Evolutionary conservation across 2,113 vertebrate genomes (phyloP).

Genomic region (Benitochromis conjunctus): DNA sequence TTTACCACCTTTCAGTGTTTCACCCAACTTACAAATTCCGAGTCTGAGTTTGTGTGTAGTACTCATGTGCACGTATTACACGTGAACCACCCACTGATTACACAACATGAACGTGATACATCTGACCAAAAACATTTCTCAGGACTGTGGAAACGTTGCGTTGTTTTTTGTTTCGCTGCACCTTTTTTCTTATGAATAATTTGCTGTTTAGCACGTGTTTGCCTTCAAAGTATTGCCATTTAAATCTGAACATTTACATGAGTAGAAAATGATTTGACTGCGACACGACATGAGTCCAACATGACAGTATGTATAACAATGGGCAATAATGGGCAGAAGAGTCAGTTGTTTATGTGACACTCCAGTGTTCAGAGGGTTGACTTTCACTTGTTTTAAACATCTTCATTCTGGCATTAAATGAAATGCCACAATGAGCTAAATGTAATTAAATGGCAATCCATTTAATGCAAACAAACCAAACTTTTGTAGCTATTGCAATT

Average conservation of each 20-base stretch:
- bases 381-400: slow-evolving; percentile 81
- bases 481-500: slow-evolving; percentile 75
- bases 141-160: slow-evolving; percentile 40
- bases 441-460: slow-evolving; percentile 43
- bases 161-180: neutral
- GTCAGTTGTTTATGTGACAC: slow-evolving; percentile 93
- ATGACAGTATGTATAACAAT: slow-evolving; percentile 67
- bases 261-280: slow-evolving; percentile 77
- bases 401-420: slow-evolving; percentile 72
- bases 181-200: neutral
- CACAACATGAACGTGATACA: slow-evolving; percentile 29
- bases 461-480: slow-evolving; percentile 91
- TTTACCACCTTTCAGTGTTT: slow-evolving; percentile 2
- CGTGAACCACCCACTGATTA: neutral
- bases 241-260: slow-evolving; percentile 52
- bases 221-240: slow-evolving; percentile 58
- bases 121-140: slow-evolving; percentile 63
- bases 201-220: slow-evolving; percentile 28
- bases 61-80: neutral
- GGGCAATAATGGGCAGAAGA: slow-evolving; percentile 75
- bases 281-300: slow-evolving; percentile 60
- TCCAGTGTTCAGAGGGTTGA: slow-evolving; percentile 83
- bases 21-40: neutral
- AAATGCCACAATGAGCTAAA: neutral
- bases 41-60: neutral